Evolutionary conservation across 2,797 vertebrate genomes (phyloP).

Genomic region (Mormyrops boulengeri): DNA sequence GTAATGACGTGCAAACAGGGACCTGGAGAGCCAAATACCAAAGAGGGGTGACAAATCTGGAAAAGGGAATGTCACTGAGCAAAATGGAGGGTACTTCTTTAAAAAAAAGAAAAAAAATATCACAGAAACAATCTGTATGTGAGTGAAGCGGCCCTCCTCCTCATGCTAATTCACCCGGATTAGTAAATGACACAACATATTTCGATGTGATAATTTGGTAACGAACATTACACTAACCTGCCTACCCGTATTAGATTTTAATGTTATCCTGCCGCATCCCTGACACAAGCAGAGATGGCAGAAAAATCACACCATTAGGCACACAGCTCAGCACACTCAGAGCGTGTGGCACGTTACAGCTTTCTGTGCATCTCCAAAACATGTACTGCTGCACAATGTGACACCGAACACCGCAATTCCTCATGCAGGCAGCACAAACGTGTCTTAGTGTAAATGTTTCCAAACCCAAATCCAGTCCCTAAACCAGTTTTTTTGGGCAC

Average conservation of each 20-base stretch:
- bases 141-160: slow-evolving; percentile 4
- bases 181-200: slow-evolving; percentile 10
- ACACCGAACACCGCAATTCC: background rate
- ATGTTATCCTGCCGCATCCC: background rate
- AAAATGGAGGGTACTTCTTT: slow-evolving; percentile 36
- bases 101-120: background rate
- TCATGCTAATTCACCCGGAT: background rate
- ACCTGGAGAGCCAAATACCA: background rate
- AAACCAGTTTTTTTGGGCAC: background rate
- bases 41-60: slow-evolving; percentile 41
- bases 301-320: background rate
- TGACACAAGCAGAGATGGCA: background rate
- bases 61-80: background rate
- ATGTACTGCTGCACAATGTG: background rate
- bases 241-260: background rate
- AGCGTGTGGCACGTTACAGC: background rate
- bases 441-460: background rate
- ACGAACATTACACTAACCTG: background rate
- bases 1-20: slow-evolving; percentile 22
- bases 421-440: background rate
- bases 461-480: background rate
- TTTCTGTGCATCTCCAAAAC: background rate
- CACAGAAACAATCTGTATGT: background rate
- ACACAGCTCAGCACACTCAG: background rate
- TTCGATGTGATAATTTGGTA: background rate